phyloP scores from a whole-genome alignment of 2,888 invertebrate species.

The Mythimna lalbum region DNA sequence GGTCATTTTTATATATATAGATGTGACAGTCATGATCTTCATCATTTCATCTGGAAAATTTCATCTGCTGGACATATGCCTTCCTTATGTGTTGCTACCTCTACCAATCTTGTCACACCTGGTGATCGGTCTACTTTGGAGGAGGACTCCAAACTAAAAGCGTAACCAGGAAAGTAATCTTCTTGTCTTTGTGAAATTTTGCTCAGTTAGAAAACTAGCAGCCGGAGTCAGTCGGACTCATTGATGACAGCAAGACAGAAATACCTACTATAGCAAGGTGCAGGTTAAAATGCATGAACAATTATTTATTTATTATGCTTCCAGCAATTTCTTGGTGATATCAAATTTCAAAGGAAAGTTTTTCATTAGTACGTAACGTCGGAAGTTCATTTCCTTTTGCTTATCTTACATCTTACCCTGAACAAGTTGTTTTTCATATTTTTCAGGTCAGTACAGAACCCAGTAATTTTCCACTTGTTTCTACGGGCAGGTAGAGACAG shows the following conservation, averaged over 20 bases:
- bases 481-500: no score
- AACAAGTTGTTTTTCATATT: conserved; percentile 8
- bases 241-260: neutral
- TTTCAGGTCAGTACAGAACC: conserved; percentile 17
- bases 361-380: conserved; percentile 1
- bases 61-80: no score
- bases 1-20: no score
- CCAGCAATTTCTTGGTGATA: neutral
- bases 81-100: no score
- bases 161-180: neutral
- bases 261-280: neutral
- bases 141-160: neutral
- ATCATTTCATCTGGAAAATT: no score
- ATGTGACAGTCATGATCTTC: no score
- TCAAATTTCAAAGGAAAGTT: conserved; percentile 11
- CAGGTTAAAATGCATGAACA: neutral
- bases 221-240: no score
- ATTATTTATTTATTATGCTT: neutral
- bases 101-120: no score
- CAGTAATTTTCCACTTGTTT: no score
- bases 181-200: neutral
- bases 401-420: conserved; percentile 44
- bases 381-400: conserved; percentile 34
- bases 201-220: no score
- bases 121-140: no score